phyloP scores from a whole-genome alignment of 2,113 vertebrate species.

The Gopherus evgoodei region DNA sequence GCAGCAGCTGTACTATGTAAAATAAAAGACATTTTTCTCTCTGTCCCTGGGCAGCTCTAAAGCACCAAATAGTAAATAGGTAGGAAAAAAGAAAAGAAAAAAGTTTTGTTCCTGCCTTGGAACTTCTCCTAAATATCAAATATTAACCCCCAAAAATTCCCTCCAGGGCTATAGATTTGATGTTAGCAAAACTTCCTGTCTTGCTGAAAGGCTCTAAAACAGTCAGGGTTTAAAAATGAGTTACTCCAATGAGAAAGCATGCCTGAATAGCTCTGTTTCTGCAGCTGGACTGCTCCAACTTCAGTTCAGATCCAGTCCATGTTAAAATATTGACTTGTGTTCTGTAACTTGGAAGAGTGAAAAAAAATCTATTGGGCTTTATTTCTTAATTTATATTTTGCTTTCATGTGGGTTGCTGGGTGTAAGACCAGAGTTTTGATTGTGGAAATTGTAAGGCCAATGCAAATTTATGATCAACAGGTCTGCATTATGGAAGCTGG shows the following conservation, averaged over 20 bases:
- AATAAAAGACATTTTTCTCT: constrained; percentile 61
- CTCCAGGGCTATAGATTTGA: background rate
- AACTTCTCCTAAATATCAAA: constrained; percentile 10
- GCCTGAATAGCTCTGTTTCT: background rate
- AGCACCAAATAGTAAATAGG: constrained; percentile 35
- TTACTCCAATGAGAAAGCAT: background rate
- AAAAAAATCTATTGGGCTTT: background rate
- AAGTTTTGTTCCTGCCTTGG: background rate
- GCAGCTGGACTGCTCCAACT: background rate
- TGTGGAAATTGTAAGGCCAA: background rate
- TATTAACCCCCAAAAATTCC: background rate
- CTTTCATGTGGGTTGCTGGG: background rate
- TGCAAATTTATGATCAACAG: background rate
- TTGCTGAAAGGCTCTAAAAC: constrained; percentile 2
- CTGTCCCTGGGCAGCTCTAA: constrained; percentile 22
- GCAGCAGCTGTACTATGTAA: constrained; percentile 64
- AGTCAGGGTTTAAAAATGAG: background rate
- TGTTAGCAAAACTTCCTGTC: constrained; percentile 1
- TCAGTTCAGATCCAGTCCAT: background rate
- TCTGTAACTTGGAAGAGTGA: background rate
- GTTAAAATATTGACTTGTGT: constrained; percentile 3
- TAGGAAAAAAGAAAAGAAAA: background rate
- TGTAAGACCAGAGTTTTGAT: background rate
- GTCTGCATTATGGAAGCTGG: background rate
- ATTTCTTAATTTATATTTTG: constrained; percentile 6